Conservation (phyloP, 2,888 invertebrate genomes). For the Hypomecis atomaria region DNA sequence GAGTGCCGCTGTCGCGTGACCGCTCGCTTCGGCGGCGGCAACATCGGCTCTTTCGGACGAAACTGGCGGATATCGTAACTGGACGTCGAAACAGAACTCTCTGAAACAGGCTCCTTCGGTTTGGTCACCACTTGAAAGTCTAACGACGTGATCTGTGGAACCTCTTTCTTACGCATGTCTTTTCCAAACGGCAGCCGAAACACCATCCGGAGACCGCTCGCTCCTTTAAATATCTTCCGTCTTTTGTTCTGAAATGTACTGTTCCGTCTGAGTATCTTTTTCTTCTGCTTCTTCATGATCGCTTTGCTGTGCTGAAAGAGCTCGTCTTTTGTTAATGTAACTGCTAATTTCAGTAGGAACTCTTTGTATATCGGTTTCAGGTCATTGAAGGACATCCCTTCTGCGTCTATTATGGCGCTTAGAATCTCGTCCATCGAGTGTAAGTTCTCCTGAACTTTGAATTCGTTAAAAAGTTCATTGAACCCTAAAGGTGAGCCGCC, state of each 20-base stretch:
- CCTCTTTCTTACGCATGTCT: constrained; percentile 68
- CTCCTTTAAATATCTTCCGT: constrained; percentile 85
- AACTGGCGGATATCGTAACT: constrained; percentile 87
- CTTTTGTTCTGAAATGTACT: constrained; percentile 84
- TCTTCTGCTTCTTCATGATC: constrained; percentile 94
- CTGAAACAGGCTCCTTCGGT: constrained; percentile 74
- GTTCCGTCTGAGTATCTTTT: constrained; percentile 86
- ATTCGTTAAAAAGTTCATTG: constrained; percentile 94
- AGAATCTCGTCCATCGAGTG: constrained; percentile 95
- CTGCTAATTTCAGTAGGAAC: constrained; percentile 93
- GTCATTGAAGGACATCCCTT: constrained; percentile 97
- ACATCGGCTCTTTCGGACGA: constrained; percentile 81
- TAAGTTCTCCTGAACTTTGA: constrained; percentile 93
- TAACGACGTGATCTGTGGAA: constrained; percentile 52
- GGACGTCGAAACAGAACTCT: constrained; percentile 86
- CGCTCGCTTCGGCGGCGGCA: constrained; percentile 73
- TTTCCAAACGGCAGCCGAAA: constrained; percentile 86
- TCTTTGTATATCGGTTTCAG: constrained; percentile 96
- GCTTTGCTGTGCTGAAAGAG: constrained; percentile 94
- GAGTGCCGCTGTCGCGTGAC: constrained; percentile 71
- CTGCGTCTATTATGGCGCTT: constrained; percentile 94
- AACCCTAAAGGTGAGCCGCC: constrained; percentile 93
- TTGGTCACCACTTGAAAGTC: constrained; percentile 55
- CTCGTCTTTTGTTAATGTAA: constrained; percentile 96
- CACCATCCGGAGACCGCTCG: constrained; percentile 86